Evolutionary conservation across 2,113 vertebrate genomes (phyloP).

Genomic region (Hymenochirus boettgeri): DNA sequence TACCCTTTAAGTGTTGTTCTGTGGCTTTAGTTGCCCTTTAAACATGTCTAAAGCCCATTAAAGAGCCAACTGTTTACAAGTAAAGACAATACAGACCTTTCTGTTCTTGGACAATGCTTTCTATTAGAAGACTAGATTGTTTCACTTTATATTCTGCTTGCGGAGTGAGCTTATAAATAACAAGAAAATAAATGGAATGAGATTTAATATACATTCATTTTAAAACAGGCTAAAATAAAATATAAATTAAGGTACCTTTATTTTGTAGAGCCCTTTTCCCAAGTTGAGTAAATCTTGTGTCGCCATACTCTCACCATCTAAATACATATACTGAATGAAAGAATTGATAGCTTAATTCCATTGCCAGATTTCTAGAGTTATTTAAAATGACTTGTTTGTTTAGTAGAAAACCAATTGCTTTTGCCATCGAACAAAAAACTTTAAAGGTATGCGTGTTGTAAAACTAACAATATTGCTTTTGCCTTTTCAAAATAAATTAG

Average conservation of each 20-base stretch:
- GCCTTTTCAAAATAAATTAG: too few relatives aligned
- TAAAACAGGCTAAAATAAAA: slow-evolving; percentile 2
- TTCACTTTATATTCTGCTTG: slow-evolving; percentile 80
- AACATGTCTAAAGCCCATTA: too few relatives aligned
- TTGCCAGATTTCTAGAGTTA: too few relatives aligned
- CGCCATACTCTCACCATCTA: slow-evolving; percentile 86
- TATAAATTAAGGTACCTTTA: slow-evolving; percentile 72
- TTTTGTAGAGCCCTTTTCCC: slow-evolving; percentile 87
- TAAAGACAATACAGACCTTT: slow-evolving; percentile 62
- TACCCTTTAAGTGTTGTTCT: too few relatives aligned
- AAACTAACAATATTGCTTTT: too few relatives aligned
- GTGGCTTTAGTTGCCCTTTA: too few relatives aligned
- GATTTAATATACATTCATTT: not conserved
- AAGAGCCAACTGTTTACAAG: not conserved
- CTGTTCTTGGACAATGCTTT: slow-evolving; percentile 87
- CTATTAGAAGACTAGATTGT: slow-evolving; percentile 83
- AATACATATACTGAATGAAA: slow-evolving; percentile 69
- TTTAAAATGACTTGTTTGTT: too few relatives aligned
- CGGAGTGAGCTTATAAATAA: slow-evolving; percentile 69
- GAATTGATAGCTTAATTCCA: too few relatives aligned
- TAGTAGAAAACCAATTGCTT: too few relatives aligned
- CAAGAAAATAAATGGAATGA: not conserved
- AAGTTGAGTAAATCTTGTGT: slow-evolving; percentile 84
- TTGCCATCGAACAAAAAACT: too few relatives aligned
- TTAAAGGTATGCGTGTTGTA: too few relatives aligned